Evolutionary conservation across 2,113 vertebrate species (phyloP).

Genomic region (Rafetus swinhoei): DNA sequence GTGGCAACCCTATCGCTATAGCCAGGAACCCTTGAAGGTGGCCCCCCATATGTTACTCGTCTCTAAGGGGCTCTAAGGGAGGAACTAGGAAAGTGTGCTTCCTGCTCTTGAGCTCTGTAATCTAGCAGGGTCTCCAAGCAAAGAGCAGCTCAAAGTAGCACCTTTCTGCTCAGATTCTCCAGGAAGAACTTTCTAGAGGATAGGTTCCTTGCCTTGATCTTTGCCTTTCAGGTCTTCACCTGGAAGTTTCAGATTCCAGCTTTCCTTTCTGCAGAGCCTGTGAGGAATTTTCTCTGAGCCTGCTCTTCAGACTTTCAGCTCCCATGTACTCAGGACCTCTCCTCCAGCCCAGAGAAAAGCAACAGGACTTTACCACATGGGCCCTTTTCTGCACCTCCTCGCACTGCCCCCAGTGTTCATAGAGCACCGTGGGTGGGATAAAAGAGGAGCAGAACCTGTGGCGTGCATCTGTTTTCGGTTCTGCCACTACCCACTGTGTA

Average conservation of each 20-base stretch:
- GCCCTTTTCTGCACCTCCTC: not conserved
- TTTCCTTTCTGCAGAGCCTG: not conserved
- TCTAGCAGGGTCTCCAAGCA: not conserved
- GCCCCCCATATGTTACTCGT: no score
- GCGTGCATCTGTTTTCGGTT: not conserved
- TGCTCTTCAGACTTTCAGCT: not conserved
- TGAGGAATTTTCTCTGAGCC: no score
- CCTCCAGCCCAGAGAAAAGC: not conserved
- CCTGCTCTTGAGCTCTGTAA: not conserved
- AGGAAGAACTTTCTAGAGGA: not conserved
- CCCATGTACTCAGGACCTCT: not conserved
- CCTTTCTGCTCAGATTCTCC: not conserved
- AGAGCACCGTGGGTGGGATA: not conserved
- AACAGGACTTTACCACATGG: not conserved
- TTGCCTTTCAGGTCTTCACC: not conserved
- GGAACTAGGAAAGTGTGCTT: not conserved
- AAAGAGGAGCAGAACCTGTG: not conserved
- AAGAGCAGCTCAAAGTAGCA: not conserved
- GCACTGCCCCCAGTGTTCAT: not conserved
- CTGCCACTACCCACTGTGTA: not conserved
- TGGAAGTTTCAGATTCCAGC: not conserved
- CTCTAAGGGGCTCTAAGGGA: not conserved
- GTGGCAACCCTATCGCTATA: no score
- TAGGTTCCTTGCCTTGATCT: not conserved
- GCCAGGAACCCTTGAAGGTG: no score